phyloP scores from a whole-genome alignment of 2,113 vertebrate genomes.

The Sterrhoptilus dennistouni region DNA sequence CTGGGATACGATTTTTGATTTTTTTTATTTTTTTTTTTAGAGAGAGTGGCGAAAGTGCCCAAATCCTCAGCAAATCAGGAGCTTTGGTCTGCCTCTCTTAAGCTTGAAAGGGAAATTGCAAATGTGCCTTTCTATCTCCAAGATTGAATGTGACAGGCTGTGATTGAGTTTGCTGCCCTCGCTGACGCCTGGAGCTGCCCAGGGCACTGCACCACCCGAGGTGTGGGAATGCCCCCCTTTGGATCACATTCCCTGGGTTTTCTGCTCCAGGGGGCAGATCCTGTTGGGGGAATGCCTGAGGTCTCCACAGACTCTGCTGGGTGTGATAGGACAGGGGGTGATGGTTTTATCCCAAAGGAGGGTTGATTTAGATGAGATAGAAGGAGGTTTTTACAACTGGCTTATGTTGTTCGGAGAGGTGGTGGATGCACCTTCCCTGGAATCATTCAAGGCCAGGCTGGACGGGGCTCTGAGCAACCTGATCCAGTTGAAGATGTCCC shows the following conservation, averaged over 20 bases:
- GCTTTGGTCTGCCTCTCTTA: background rate
- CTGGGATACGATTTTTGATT: background rate
- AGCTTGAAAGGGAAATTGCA: background rate
- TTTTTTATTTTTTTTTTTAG: background rate
- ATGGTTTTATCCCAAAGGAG: background rate
- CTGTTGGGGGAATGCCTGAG: background rate
- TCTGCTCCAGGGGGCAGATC: background rate
- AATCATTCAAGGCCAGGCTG: background rate
- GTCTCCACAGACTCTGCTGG: background rate
- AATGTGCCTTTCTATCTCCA: background rate
- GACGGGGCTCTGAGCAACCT: background rate
- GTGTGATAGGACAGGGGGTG: background rate
- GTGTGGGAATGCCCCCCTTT: background rate
- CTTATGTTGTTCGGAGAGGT: background rate
- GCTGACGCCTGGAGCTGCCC: background rate
- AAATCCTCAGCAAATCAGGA: background rate
- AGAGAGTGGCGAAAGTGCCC: background rate
- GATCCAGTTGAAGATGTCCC: background rate
- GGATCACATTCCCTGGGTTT: background rate
- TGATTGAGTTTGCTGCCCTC: slow-evolving; percentile 5
- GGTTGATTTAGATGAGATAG: background rate
- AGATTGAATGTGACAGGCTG: slow-evolving; percentile 2
- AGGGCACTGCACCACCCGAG: background rate
- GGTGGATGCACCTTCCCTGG: background rate
- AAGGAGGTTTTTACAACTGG: background rate